Evolutionary conservation across 2,113 vertebrate species (phyloP), one percentile per base, ranked within the genome.

Genomic region (Lates calcarifer): DNA sequence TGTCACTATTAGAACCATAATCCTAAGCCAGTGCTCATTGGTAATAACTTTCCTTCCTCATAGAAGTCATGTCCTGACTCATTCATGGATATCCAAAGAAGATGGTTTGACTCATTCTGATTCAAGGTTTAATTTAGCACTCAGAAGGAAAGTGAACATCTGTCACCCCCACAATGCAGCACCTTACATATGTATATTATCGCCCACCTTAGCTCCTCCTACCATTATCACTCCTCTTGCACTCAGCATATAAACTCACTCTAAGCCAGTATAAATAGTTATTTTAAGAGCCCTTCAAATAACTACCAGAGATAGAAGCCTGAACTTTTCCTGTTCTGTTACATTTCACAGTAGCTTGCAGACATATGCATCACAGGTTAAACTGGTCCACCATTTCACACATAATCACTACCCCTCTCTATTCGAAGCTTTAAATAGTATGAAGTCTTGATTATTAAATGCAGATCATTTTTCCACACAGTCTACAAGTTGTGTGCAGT

Each of bases 51-150:
- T 7, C 13, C 14, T 64, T 45, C 6, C 72, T 57, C 9, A 47
- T 4, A 55, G 22, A 37, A 39, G 31, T 64, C 18, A 41, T 15
- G 26, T 31, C 5, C 1, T 67, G 77, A 81, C 79, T 79, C 62
- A 87, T 74, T 62, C 69, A 39, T 28, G 20, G 43, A 85, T 22
- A 29, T 53, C 47, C 43, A n/a, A 22, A 2, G 5, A 31, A 49
- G 3, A 60, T 31, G 13, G 37, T 35, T 20, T 69, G 66, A 83
- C 51, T 87, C 70, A 74, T 41, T 35, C 35, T 72, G 57, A 74
- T 49, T 75, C 60, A 29, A 18, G 20, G 31, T 61, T 81, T 53
- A 39, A 64, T 74, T 78, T 73, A 73, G 73, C 62, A 29, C 66
- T 53, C 6, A 0, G 31, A 57, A 56, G 60, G 26, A 66, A 69